These are phyloP conservation scores for Rhagophthalmus giganteus DNA, from an alignment of 2,888 invertebrate genomes.

Conservation along the genomic window DNA sequence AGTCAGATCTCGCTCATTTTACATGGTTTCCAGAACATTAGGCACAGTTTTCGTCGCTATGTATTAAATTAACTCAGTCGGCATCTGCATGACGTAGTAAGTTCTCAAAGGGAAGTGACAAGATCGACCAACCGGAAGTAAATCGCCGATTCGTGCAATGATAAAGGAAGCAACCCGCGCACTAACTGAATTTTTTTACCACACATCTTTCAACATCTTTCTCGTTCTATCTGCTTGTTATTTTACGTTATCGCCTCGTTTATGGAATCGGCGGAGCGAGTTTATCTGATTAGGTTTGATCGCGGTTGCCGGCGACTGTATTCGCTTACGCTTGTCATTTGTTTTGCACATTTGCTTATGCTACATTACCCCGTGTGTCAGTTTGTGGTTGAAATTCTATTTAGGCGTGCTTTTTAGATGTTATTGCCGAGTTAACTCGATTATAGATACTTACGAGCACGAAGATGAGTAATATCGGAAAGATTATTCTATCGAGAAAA, in stretches of 20 bases:
- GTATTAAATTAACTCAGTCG: slow-evolving; percentile 45
- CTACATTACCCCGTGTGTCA: slow-evolving; percentile 44
- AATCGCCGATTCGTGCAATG: slow-evolving; percentile 40
- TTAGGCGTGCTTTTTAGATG: slow-evolving; percentile 27
- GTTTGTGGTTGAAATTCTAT: slow-evolving; percentile 42
- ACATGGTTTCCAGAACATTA: slow-evolving; percentile 47
- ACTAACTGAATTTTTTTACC: slow-evolving; percentile 24
- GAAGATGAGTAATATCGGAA: too few species aligned
- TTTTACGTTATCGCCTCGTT: slow-evolving; percentile 21
- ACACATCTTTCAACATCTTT: slow-evolving; percentile 27
- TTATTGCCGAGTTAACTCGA: not conserved
- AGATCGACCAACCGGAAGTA: slow-evolving; percentile 41
- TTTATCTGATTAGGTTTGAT: slow-evolving; percentile 46
- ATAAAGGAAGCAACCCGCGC: slow-evolving; percentile 39
- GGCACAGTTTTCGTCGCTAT: slow-evolving; percentile 41
- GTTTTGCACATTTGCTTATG: slow-evolving; percentile 46
- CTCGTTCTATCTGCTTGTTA: slow-evolving; percentile 17
- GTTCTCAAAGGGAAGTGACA: slow-evolving; percentile 44
- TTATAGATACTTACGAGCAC: too few species aligned
- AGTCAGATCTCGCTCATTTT: slow-evolving; percentile 21
- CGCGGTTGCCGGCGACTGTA: slow-evolving; percentile 42
- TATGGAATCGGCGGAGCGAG: slow-evolving; percentile 38
- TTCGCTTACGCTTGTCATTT: slow-evolving; percentile 46
- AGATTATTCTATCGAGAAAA: too few species aligned
- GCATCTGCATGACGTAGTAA: slow-evolving; percentile 43